phyloP scores from a whole-genome alignment of 2,888 invertebrate species.

The Nomada ferruginata region DNA sequence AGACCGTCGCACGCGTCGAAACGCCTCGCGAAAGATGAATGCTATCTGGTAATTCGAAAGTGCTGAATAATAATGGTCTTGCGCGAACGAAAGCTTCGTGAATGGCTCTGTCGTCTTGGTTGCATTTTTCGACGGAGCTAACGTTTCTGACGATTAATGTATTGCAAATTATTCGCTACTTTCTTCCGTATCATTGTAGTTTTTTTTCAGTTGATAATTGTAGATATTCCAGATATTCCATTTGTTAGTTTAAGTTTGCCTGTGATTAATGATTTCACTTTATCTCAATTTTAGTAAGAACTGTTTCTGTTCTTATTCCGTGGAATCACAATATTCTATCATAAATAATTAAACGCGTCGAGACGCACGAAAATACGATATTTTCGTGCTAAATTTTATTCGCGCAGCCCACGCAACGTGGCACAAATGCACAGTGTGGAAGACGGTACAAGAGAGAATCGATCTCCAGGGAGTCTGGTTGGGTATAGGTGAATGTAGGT shows the following conservation, averaged over 20 bases:
- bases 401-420: slow-evolving; percentile 18
- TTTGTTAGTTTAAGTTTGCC: too few species aligned
- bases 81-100: not conserved
- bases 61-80: slow-evolving; percentile 39
- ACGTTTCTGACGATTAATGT: not conserved
- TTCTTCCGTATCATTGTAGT: not conserved
- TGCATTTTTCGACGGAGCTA: not conserved
- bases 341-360: not conserved
- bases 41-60: slow-evolving; percentile 33
- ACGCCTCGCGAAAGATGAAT: slow-evolving; percentile 15
- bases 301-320: not conserved
- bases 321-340: not conserved
- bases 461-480: slow-evolving; percentile 51
- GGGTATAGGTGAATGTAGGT: slow-evolving; percentile 25
- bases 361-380: not conserved
- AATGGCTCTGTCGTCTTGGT: not conserved
- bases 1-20: slow-evolving; percentile 40
- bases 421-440: slow-evolving; percentile 12
- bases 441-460: slow-evolving; percentile 49
- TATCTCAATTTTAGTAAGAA: too few species aligned
- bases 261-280: too few species aligned
- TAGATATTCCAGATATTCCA: too few species aligned
- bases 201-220: not conserved
- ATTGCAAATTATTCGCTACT: not conserved
- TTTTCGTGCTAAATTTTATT: slow-evolving; percentile 30